These are phyloP conservation scores for Champsocephalus esox DNA, from an alignment of 2,797 vertebrate species.

Conservation along the genomic window DNA sequence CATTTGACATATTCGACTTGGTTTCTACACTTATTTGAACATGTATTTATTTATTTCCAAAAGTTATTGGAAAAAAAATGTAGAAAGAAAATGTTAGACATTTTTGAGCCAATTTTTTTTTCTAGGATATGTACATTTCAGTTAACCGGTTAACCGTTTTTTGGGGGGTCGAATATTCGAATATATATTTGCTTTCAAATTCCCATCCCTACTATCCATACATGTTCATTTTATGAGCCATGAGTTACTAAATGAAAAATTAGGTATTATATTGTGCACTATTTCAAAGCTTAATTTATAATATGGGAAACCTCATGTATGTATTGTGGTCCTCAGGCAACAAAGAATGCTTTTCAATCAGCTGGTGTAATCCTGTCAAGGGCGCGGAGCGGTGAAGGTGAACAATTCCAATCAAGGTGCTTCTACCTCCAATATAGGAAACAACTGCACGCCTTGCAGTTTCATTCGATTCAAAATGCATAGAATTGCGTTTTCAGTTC, in stretches of 20 bases:
- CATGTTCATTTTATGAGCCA: not conserved
- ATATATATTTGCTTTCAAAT: no score
- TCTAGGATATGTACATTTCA: no score
- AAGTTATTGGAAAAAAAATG: no score
- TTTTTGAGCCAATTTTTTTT: no score
- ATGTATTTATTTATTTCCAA: no score
- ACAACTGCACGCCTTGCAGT: conserved; percentile 31
- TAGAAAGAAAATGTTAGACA: no score
- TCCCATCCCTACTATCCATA: conserved; percentile 4
- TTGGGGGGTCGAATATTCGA: no score
- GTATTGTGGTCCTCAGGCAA: conserved; percentile 33
- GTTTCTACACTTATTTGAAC: no score
- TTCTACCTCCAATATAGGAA: conserved; percentile 49
- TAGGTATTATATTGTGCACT: conserved; percentile 2
- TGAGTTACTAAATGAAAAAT: conserved; percentile 17
- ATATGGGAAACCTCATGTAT: conserved; percentile 31
- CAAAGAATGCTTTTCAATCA: conserved; percentile 44
- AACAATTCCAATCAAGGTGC: conserved; percentile 53
- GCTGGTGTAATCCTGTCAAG: conserved; percentile 34
- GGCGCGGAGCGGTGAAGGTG: conserved; percentile 21
- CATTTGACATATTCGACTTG: no score
- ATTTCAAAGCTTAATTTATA: conserved; percentile 21
- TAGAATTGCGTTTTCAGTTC: conserved; percentile 32
- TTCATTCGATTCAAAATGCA: conserved; percentile 45
- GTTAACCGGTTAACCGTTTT: no score